Base-by-base conservation (phyloP, 2,113 vertebrate species). In the Fregetta grallaria region DNA sequence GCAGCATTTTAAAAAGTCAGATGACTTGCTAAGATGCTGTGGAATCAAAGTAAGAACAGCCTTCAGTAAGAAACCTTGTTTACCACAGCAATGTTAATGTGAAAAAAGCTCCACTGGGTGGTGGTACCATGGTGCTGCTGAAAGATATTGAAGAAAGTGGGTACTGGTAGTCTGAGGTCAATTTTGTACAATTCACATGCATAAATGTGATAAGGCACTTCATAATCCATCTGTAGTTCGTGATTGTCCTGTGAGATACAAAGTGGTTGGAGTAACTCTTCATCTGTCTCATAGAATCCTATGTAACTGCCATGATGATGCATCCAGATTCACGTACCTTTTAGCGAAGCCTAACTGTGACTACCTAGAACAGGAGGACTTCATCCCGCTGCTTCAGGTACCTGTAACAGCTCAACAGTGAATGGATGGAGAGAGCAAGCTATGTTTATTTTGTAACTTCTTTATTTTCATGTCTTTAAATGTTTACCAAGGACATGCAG, bases 371-470 rank as follows among this genome's bases (percentile, higher is more conserved):
- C 99, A 99, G 96, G 99, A 99, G 92, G 99, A 99, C 97, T 99
- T 99, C 94, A 99, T 99, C 97, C 99, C 99, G 22, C 98, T 99
- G 56, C 98, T 99, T 97, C 99, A 99, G 99, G 99, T 99, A 96
- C 77, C 90, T 86, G 88, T 80, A 56, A 27, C 40, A 47, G 72
- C 92, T 95, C 73, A 12, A 18, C 44, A 34, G 68, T 55, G 74
- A 61, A 49, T 8, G 61, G 8, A 8, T 25, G 62, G 44, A 53
- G 36, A 44, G 47, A 32, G 15, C 13, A 7, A 4, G 4, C 45
- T 50, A 2, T 3, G 1, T 55, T 66, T 34, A 1, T 20, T 65
- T 47, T 17, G 7, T 85, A 67, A 25, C 65, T 71, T 38, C 15
- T 34, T 52, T 30, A 42, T 68, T 96, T 65, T 59, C 18, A 2